A percentile compares a stretch with the other conserved stretches of the same genome.
These are phyloP conservation scores for Microchrysa polita DNA, from an alignment of 2,888 invertebrate genomes.

Conservation along the genomic window DNA sequence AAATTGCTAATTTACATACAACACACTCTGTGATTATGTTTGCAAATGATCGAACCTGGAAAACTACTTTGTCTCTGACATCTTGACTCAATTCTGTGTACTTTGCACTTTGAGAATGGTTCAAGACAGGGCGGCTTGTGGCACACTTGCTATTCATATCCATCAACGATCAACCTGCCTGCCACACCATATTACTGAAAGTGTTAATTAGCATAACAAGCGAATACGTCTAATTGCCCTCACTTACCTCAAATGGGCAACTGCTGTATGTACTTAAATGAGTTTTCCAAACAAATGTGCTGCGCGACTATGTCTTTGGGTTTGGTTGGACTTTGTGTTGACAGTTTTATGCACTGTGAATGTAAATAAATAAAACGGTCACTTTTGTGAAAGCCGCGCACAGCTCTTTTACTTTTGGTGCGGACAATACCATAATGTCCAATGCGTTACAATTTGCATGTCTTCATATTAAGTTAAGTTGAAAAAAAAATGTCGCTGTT, in stretches of 20 bases:
- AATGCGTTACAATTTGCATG: not conserved
- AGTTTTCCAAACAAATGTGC: too few relatives aligned
- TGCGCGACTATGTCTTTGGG: too few relatives aligned
- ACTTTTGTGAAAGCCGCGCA: too few relatives aligned
- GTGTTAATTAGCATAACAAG: slow-evolving; percentile 36
- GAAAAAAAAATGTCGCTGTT: slow-evolving; percentile 2
- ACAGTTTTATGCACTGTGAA: too few relatives aligned
- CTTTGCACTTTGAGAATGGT: too few relatives aligned
- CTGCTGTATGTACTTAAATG: too few relatives aligned
- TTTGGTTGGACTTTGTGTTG: too few relatives aligned
- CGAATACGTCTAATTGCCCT: slow-evolving; percentile 20
- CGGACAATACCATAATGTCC: not conserved
- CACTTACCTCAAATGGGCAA: not conserved
- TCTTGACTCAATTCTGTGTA: not conserved
- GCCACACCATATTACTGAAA: not conserved
- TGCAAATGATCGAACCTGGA: slow-evolving; percentile 40
- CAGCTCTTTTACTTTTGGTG: slow-evolving; percentile 17
- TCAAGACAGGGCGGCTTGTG: not conserved
- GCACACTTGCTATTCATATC: slow-evolving; percentile 11
- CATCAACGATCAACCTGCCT: too few relatives aligned
- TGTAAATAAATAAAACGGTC: too few relatives aligned
- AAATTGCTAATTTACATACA: not conserved
- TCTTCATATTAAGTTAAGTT: not conserved
- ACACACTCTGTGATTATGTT: slow-evolving; percentile 13
- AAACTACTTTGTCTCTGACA: slow-evolving; percentile 36